Base-by-base conservation (phyloP, 2,888 invertebrate species). In the Branchipolynoe longqiensis region DNA sequence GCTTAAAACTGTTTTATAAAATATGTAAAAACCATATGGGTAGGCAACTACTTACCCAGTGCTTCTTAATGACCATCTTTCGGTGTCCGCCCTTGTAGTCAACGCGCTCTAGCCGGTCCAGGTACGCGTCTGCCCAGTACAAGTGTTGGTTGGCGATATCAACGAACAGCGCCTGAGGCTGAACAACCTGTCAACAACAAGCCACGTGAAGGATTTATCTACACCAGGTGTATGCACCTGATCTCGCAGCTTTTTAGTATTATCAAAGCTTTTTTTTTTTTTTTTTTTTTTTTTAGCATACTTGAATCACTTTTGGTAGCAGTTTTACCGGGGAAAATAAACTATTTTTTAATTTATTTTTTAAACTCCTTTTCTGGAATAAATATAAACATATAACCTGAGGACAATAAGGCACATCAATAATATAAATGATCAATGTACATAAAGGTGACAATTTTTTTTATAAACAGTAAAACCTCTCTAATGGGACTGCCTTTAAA, bases 71-170 rank as follows among this genome's bases (percentile, higher is more conserved):
- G 41, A 86, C 83, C 28, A 86, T 36, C 36, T 40, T 74, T 6
- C 87, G 48, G 22, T 41, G 36, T 4, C 25, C 33, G 38, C 87
- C 85, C 14, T 97, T 97, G 93, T 97, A 97, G 94, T 96, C 96
- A 33, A 96, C 95, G 87, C 96, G 95, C 94, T 97, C 97, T 4
- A 93, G 88, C 33, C 90, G 87, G 73, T 91, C 90, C 22, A 91
- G 94, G 94, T 94, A 95, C 14, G 97, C 96, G 92, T 98, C 98
- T 0, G 96, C 96, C 96, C 98, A 98, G 92, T 97, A 98, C 4
- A 98, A 94, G 85, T 96, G 96, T 83, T 95, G 95, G 81, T 95
- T 95, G 0, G 95, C 95, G 78, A 89, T 90, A 93, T 98, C 98
- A 25, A 98, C 95, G 0, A 97, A 96, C 73, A 98, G 93, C 0